A percentile compares a stretch with the other conserved stretches of the same genome.
These are phyloP conservation scores for Progne subis DNA, from an alignment of 2,113 vertebrate species.

Conservation along the genomic window DNA sequence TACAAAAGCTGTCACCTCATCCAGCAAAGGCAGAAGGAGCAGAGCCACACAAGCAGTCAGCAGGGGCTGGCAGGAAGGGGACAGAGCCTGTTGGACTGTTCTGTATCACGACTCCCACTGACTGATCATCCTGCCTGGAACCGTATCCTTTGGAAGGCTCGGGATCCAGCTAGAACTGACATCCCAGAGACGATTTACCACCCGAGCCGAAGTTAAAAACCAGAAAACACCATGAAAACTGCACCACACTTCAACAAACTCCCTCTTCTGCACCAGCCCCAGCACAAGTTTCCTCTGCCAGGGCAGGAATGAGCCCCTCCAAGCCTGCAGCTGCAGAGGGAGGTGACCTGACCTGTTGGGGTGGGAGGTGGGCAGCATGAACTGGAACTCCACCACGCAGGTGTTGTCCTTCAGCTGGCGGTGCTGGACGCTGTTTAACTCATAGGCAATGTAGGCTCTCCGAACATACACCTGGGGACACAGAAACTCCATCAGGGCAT, in stretches of 20 bases:
- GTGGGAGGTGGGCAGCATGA: constrained; percentile 97
- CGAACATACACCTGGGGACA: constrained; percentile 91
- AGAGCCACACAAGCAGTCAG: background rate
- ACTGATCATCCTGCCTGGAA: background rate
- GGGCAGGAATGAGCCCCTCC: background rate
- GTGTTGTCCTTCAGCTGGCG: constrained; percentile 95
- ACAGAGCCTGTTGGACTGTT: background rate
- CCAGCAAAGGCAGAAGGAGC: background rate
- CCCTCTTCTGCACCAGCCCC: background rate
- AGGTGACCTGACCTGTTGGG: constrained; percentile 89
- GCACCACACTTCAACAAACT: rapidly evolving
- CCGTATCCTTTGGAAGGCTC: background rate
- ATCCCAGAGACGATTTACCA: background rate
- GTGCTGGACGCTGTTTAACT: constrained; percentile 97
- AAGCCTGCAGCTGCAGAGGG: background rate
- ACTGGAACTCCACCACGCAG: constrained; percentile 98
- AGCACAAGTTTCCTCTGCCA: background rate
- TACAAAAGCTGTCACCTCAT: background rate
- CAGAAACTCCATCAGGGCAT: background rate
- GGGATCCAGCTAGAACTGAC: background rate
- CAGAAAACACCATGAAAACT: background rate
- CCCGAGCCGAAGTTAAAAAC: background rate
- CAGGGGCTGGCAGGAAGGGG: background rate
- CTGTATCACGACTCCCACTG: rapidly evolving
- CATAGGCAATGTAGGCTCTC: constrained; percentile 96